Evolutionary conservation across 1,140 invertebrate genomes (phyloP), one percentile per base, ranked within the genome.

Genomic region (Epicauta chinensis): DNA sequence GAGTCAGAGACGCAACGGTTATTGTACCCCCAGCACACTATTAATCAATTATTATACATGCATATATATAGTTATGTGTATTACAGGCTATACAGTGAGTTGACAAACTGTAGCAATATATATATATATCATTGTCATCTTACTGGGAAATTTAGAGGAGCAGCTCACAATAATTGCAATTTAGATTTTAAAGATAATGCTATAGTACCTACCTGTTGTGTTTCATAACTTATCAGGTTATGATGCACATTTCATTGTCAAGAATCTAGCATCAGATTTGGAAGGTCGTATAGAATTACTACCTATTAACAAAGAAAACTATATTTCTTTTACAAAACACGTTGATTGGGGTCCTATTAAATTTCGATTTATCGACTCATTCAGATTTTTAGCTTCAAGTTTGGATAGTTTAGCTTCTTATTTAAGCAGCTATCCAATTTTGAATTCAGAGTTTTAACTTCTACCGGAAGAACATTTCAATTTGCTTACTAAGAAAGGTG

Each of bases 161-260:
- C 56, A n/a, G 68, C 68, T 0, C 69, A 72, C 60, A 44, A 58
- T 7, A 16, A 17, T 10, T 72, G 68, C 51, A 73, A 74, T 58
- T 30, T 71, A 14, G 56, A 68, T 45, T 71, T 56, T 59, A 52
- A 64, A 56, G 39, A 62, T 34, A 42, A 9, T 5, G 53, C 47
- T 49, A 45, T 29, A 16, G n/a, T n/a, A 23, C 17, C 59, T 68
- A 46, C 64, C 56, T 35, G 56, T 67, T 5, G 45, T 52, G 10
- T 60, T 56, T 23, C 55, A 62, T 45, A 60, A 58, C 31, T 30
- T 62, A 3, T 23, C 16, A 11, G 52, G 34, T 3, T 59, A 62
- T 43, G 54, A 62, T 35, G 2, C 9, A 13, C 58, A 62, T 45
- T 55, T 58, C 12, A 45, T 62, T 11, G 51, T 60, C 12, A 53